These are phyloP conservation scores for Chaetophractus vellerosus DNA, from an alignment of 2,797 vertebrate genomes.

Conservation along the genomic window DNA sequence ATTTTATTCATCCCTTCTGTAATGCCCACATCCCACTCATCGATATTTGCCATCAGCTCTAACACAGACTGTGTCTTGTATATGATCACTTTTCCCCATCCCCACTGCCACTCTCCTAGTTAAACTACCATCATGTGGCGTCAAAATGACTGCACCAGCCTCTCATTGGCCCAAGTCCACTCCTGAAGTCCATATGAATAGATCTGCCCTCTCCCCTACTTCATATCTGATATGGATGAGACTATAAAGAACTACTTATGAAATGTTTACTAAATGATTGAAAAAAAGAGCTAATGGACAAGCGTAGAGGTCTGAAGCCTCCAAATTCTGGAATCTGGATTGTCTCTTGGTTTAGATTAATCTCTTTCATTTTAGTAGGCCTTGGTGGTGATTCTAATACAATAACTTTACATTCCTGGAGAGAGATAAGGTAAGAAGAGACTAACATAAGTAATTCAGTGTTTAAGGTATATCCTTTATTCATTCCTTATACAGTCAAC, in stretches of 20 bases:
- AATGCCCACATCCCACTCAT: neutral
- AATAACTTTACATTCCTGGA: neutral
- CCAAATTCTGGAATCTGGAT: neutral
- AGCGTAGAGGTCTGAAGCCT: neutral
- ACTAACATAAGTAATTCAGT: neutral
- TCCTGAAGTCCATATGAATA: neutral
- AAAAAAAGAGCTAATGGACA: neutral
- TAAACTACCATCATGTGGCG: neutral
- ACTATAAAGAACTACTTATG: neutral
- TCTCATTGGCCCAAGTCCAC: neutral
- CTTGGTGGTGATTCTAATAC: neutral
- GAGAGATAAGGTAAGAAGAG: neutral
- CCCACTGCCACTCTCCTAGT: too few species aligned
- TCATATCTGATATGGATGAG: neutral
- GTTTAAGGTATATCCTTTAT: neutral
- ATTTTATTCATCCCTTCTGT: neutral
- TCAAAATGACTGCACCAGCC: too few species aligned
- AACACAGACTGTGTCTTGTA: neutral
- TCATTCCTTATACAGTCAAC: neutral
- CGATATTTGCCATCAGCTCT: neutral
- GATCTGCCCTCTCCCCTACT: neutral
- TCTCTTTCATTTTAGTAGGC: neutral
- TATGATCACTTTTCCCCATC: too few species aligned
- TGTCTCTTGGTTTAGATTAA: neutral
- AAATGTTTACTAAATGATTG: neutral